Evolutionary conservation across 2,113 vertebrate species (phyloP), one percentile per base, ranked within the genome.

Genomic region (Cardinalis cardinalis): DNA sequence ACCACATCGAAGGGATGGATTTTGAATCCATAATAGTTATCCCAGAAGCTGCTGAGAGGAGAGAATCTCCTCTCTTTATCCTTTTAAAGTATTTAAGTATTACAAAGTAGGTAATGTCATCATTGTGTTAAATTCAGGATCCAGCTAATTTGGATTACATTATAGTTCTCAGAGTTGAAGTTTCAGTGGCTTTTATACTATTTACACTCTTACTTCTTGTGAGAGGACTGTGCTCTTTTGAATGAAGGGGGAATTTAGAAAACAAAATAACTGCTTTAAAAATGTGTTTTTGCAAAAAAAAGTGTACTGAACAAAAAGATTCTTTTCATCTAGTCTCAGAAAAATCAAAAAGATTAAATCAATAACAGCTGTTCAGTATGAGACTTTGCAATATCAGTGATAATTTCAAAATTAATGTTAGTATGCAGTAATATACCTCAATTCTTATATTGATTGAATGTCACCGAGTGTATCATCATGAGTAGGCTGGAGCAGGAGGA

Each of bases 1-100:
- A 28, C 3, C 12, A 28, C 0, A 0, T 4, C 26, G n/a, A 70
- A 55, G 9, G 14, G 21, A 24, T 0, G 0, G 34, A 17, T 25
- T 77, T 84, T 61, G 12, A 71, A 76, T 72, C 34, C 20, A 1
- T 58, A 23, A 38, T 14, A 48, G 12, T 44, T 43, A 40, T 73
- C 23, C 21, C 34, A 90, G 43, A 76, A 88, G 32, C 15, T 92
- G 69, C 19, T 81, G 61, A 74, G 72, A 55, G 55, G 9, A 26
- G 29, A 75, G 12, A 53, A 71, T 53, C 12, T 18, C 43, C 8
- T 51, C 8, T 59, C n/a, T 79, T 81, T 40, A 32, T 26, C 7
- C 6, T 66, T 89, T 20, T 31, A 38, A 86, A 76, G 18, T 56
- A 25, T 1, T 29, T 18, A 36, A 51, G 18, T 64, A 60, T 87